phyloP scores from a whole-genome alignment of 1,140 invertebrate species.

The Dinoponera quadriceps region DNA sequence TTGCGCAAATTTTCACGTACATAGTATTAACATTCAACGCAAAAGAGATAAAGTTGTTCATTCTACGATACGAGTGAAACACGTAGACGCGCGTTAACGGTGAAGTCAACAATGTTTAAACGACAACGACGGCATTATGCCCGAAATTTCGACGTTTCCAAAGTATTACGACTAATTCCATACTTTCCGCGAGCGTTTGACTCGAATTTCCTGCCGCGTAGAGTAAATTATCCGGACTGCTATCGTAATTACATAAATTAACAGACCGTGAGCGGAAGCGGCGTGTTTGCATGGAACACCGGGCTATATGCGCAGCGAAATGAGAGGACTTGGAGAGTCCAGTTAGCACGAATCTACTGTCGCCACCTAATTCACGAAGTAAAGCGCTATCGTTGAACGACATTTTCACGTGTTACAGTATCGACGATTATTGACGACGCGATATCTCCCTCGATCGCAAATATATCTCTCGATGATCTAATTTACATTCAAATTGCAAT shows the following conservation, averaged over 20 bases:
- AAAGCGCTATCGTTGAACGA: slow-evolving; percentile 48
- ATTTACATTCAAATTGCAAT: not conserved
- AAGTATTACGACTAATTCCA: slow-evolving; percentile 74
- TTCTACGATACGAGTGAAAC: not conserved
- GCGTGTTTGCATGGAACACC: slow-evolving; percentile 37
- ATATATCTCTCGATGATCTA: not conserved
- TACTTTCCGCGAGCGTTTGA: slow-evolving; percentile 54
- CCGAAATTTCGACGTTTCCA: slow-evolving; percentile 66
- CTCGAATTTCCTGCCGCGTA: slow-evolving; percentile 67
- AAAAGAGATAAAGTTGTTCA: not conserved
- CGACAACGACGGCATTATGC: not conserved
- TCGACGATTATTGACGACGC: not conserved
- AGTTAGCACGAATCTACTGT: slow-evolving; percentile 63
- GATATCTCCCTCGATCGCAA: not conserved
- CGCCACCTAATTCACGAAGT: slow-evolving; percentile 45
- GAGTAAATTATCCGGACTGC: slow-evolving; percentile 70
- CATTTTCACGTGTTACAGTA: slow-evolving; percentile 49
- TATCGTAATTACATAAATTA: slow-evolving; percentile 75
- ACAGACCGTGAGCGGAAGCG: slow-evolving; percentile 66
- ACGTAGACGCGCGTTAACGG: not conserved
- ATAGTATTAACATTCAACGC: not conserved
- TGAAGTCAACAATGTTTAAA: slow-evolving; percentile 21
- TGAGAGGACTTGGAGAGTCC: slow-evolving; percentile 63
- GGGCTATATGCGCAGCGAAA: slow-evolving; percentile 30
- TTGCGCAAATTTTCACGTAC: not conserved